Evolutionary conservation across 2,113 vertebrate genomes (phyloP).

Genomic region (Engraulis encrasicolus): DNA sequence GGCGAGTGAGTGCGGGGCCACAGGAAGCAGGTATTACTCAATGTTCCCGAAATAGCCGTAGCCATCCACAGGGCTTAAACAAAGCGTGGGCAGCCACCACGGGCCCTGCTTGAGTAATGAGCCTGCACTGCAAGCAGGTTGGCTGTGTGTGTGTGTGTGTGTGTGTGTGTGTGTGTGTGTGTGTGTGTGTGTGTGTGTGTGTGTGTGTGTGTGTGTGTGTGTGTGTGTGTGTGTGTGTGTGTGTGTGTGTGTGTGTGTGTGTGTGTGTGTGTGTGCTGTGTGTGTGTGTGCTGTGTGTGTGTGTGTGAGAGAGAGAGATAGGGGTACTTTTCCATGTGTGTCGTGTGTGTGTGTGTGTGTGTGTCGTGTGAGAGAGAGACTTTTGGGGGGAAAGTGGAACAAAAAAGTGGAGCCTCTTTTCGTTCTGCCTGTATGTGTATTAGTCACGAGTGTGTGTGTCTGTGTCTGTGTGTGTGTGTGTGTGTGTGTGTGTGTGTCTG

Average conservation of each 20-base stretch:
- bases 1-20: not conserved
- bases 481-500: too few species aligned
- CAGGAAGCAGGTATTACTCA: conserved; percentile 48
- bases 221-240: too few species aligned
- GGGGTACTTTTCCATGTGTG: too few species aligned
- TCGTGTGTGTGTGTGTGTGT: too few species aligned
- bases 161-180: not conserved
- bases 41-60: conserved; percentile 65
- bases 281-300: not conserved
- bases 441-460: too few species aligned
- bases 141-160: not conserved
- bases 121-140: not conserved
- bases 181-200: conserved; percentile 8
- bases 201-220: too few species aligned
- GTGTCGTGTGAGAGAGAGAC: too few species aligned
- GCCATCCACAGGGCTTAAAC: conserved; percentile 60
- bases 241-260: not conserved
- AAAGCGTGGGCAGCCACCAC: conserved; percentile 57
- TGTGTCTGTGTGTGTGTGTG: too few species aligned
- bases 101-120: conserved; percentile 48
- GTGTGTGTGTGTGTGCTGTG: not conserved
- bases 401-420: too few species aligned
- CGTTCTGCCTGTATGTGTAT: too few species aligned
- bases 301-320: not conserved
- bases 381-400: conserved; percentile 40